A percentile compares a stretch with the other conserved stretches of the same genome.
These are phyloP conservation scores for Pollenia griseotomentosa DNA, from an alignment of 2,888 invertebrate species.

Conservation along the genomic window DNA sequence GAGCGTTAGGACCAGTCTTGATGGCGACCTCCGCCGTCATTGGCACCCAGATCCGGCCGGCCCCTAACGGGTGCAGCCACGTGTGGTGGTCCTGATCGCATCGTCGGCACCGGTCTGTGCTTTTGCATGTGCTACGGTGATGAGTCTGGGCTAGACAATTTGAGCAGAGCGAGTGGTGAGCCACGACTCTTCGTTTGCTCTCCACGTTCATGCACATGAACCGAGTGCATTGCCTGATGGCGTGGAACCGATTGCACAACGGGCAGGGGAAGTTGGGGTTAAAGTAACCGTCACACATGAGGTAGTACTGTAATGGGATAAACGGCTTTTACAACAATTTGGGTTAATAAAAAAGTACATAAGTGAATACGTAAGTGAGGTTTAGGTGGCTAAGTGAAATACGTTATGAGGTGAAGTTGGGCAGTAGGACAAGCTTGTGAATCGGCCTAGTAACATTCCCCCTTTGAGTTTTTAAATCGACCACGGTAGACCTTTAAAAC, in stretches of 20 bases:
- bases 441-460: slow-evolving; percentile 23
- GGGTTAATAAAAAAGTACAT: neutral
- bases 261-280: slow-evolving; percentile 2
- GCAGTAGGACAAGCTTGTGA: slow-evolving; percentile 27
- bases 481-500: slow-evolving; percentile 47
- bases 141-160: slow-evolving; percentile 32
- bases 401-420: neutral
- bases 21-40: slow-evolving; percentile 4
- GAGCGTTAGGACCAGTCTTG: neutral
- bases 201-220: neutral
- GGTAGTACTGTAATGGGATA: neutral
- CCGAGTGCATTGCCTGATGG: neutral
- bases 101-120: neutral
- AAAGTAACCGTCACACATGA: neutral
- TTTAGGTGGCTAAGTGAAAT: neutral
- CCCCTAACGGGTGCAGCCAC: neutral
- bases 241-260: neutral
- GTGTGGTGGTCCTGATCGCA: slow-evolving; percentile 24
- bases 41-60: neutral
- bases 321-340: too few species aligned
- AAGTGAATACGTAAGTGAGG: neutral
- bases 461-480: neutral
- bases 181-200: neutral
- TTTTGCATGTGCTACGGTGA: neutral
- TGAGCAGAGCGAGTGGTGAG: neutral